Conservation (phyloP, 1,140 invertebrate genomes). For the Coenobita brevimanus region DNA sequence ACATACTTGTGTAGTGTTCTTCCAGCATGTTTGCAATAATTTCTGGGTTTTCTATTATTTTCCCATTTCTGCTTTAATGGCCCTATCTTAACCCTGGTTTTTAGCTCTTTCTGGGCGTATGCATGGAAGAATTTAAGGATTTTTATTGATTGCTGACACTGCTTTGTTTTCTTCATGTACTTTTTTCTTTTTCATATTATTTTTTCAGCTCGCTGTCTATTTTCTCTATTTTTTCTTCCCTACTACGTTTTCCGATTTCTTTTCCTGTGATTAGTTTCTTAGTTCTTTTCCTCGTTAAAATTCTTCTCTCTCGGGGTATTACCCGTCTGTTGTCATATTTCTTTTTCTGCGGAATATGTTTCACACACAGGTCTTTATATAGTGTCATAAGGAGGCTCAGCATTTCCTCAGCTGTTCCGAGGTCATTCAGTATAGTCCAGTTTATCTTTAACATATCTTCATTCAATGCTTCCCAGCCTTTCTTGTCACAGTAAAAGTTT, state of each 20-base stretch:
- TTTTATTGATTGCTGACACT: neutral
- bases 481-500: constrained; percentile 23
- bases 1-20: constrained; percentile 27
- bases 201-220: neutral
- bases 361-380: neutral
- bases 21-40: constrained; percentile 27
- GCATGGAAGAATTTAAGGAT: constrained; percentile 1
- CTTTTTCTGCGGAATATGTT: neutral
- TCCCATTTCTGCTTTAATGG: neutral
- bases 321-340: neutral
- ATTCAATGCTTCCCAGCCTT: neutral
- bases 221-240: neutral
- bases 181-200: neutral
- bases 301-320: constrained; percentile 26
- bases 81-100: neutral
- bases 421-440: neutral
- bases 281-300: constrained; percentile 15
- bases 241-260: neutral
- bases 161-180: neutral
- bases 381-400: neutral
- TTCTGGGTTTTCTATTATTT: constrained; percentile 5
- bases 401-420: neutral
- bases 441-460: neutral
- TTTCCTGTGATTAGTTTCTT: neutral
- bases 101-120: constrained; percentile 5